phyloP scores from a whole-genome alignment of 2,888 invertebrate species.

The Bombylius discolor region DNA sequence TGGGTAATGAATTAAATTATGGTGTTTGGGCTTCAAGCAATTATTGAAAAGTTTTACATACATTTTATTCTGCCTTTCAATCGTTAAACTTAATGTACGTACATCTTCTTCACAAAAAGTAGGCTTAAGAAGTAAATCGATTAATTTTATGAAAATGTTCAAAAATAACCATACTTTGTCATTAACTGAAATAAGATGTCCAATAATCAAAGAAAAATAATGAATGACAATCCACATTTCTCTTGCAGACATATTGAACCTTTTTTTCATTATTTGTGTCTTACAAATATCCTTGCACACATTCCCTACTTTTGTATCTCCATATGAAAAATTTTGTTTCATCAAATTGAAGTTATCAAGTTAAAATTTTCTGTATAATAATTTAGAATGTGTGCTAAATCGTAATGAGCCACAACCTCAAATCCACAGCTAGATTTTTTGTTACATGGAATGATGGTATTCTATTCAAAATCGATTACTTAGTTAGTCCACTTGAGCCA shows the following conservation, averaged over 20 bases:
- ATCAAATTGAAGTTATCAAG: slow-evolving; percentile 8
- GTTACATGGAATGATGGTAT: slow-evolving; percentile 10
- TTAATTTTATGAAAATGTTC: slow-evolving; percentile 3
- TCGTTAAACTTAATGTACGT: background rate
- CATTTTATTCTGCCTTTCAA: no score
- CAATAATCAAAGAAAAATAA: slow-evolving; percentile 10
- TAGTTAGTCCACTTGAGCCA: background rate
- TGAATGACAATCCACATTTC: slow-evolving; percentile 13
- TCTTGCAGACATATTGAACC: slow-evolving; percentile 10
- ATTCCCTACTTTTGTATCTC: slow-evolving; percentile 12
- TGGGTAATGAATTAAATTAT: background rate
- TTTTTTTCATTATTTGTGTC: slow-evolving; percentile 4
- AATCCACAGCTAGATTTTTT: slow-evolving; percentile 8
- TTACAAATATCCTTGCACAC: slow-evolving; percentile 4
- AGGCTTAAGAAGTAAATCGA: slow-evolving; percentile 6
- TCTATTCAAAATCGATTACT: slow-evolving; percentile 7
- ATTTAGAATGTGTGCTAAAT: slow-evolving; percentile 6
- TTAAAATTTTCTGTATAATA: slow-evolving; percentile 10
- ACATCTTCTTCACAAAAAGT: background rate
- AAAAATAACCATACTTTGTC: slow-evolving; percentile 10
- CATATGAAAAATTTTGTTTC: slow-evolving; percentile 12
- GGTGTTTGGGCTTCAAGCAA: slow-evolving; percentile 3
- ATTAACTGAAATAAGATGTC: slow-evolving; percentile 11
- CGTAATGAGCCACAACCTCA: slow-evolving; percentile 7
- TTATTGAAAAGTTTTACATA: slow-evolving; percentile 1